Evolutionary conservation across 2,888 invertebrate genomes (phyloP), one percentile per base, ranked within the genome.

Genomic region (Belgica antarctica): DNA sequence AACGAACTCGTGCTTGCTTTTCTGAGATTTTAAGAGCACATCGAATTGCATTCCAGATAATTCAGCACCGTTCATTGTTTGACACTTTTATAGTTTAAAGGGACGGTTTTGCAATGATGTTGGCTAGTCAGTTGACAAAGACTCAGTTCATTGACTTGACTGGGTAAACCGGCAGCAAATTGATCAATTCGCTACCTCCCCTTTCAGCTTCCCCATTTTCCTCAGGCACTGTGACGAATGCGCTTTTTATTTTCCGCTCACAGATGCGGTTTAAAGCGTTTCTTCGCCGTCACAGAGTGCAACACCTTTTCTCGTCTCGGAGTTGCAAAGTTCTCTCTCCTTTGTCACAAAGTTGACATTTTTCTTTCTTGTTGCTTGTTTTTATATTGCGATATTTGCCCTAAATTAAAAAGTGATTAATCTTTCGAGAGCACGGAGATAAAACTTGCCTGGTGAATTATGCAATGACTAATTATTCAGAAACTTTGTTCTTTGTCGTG

Each of bases 391-490:
- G 22, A 52, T 52, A 52, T 52, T 52, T 52, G 52, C 7, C 52
- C 52, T 52, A 52, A 17, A 52, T 52, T 52, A 52, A 52, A 52
- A 52, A 17, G 22, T 52, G 19, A 52, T 52, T 52, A 52, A 52
- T 52, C 52, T 52, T 52, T 1, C n/a, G n/a, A n/a, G n/a, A 22
- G 22, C 8, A 2, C 52, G 17, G 22, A 19, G 52, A 52, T 52
- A 52, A 52, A 52, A 52, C 52, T 52, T 52, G 17, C 19, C 52
- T 52, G 5, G 2, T 52, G 22, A 52, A 52, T 52, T 52, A 52
- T 52, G 52, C 52, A 52, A 52, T 52, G 17, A 52, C 52, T 52
- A 52, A 52, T 52, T 52, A 52, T 52, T 52, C 52, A 52, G 5
- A 52, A 52, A 52, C 19, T 52, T 31, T 52, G n/a, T 52, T 41